These are phyloP conservation scores for Brachypodius melanocephalos DNA, from an alignment of 2,113 vertebrate genomes.

Conservation along the genomic window DNA sequence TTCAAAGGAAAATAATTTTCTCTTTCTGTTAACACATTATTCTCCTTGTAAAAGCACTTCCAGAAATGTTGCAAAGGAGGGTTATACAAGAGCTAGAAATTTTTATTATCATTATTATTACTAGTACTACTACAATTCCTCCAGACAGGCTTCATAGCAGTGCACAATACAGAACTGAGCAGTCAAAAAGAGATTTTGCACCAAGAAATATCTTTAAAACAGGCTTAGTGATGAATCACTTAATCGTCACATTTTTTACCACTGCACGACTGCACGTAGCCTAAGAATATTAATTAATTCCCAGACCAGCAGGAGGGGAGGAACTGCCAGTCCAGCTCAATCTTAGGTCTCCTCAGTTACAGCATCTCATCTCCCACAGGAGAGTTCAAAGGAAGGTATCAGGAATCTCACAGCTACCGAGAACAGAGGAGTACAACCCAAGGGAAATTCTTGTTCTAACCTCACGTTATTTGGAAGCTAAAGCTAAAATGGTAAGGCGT, in stretches of 20 bases:
- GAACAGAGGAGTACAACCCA: background rate
- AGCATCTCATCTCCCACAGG: background rate
- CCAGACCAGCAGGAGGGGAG: background rate
- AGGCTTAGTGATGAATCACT: background rate
- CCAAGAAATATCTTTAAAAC: background rate
- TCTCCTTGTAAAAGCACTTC: background rate
- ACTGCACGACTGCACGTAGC: background rate
- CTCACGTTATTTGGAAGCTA: background rate
- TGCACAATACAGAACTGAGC: background rate
- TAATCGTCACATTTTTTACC: background rate
- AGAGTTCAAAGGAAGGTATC: background rate
- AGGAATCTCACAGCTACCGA: background rate
- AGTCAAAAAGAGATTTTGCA: background rate
- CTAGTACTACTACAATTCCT: background rate
- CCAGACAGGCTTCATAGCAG: background rate
- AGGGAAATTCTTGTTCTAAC: background rate
- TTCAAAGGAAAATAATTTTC: background rate
- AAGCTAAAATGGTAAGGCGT: background rate
- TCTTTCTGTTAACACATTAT: background rate
- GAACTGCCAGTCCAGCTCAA: background rate
- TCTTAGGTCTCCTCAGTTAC: constrained; percentile 11
- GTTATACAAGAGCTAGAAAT: background rate
- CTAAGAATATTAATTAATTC: background rate
- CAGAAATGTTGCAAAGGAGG: background rate
- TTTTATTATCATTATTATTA: background rate